These are phyloP conservation scores for Sebastes oblongus DNA, from an alignment of 2,797 vertebrate species.

Conservation along the genomic window DNA sequence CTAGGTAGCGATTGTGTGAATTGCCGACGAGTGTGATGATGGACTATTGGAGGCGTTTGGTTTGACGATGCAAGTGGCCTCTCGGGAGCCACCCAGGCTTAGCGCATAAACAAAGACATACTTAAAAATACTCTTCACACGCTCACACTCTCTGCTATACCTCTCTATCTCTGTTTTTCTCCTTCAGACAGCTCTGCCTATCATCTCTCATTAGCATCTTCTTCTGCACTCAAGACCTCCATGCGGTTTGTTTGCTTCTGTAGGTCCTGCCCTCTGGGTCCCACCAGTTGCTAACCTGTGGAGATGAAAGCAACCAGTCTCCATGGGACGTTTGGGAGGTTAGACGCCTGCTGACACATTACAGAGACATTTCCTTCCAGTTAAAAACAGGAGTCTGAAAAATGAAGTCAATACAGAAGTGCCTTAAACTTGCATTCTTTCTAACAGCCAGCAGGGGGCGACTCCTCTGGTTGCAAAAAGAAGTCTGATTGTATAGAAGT, in stretches of 20 bases:
- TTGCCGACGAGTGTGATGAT: constrained; percentile 63
- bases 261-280: constrained; percentile 33
- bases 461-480: too few species aligned
- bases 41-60: constrained; percentile 61
- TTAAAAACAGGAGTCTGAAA: constrained; percentile 6
- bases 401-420: too few species aligned
- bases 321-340: constrained; percentile 37
- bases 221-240: constrained; percentile 41
- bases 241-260: constrained; percentile 56
- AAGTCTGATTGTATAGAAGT: too few species aligned
- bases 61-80: constrained; percentile 72
- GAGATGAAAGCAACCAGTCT: constrained; percentile 57
- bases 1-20: constrained; percentile 70
- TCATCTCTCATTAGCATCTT: constrained; percentile 63
- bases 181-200: constrained; percentile 15
- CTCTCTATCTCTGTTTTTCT: constrained; percentile 35
- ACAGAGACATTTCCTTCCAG: constrained; percentile 12
- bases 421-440: too few species aligned
- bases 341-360: constrained; percentile 38
- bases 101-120: constrained; percentile 69
- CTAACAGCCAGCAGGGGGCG: too few species aligned
- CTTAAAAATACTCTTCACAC: constrained; percentile 66
- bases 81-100: constrained; percentile 60
- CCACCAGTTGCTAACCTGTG: constrained; percentile 44
- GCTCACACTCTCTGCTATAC: constrained; percentile 9